Evolutionary conservation across 2,113 vertebrate genomes (phyloP).

Genomic region (Gulo gulo): DNA sequence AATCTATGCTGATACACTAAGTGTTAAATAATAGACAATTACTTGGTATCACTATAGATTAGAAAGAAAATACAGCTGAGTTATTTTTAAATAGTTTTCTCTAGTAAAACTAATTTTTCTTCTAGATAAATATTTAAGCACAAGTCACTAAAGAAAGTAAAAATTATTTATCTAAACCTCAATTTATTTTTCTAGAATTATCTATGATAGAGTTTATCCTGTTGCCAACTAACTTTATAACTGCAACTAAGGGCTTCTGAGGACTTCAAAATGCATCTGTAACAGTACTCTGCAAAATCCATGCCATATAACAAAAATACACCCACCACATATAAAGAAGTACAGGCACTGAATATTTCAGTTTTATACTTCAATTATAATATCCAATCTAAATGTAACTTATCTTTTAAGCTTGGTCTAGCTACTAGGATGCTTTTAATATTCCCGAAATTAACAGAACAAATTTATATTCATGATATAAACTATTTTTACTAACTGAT

Average conservation of each 20-base stretch:
- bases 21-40: not conserved
- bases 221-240: not conserved
- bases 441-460: not conserved
- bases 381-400: not conserved
- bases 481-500: not conserved
- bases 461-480: not conserved
- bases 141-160: not conserved
- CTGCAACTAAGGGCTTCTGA: not conserved
- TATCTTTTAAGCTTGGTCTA: not conserved
- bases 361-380: not conserved
- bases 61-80: not conserved
- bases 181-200: not conserved
- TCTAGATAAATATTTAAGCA: not conserved
- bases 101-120: not conserved
- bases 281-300: not conserved
- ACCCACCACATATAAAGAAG: not conserved
- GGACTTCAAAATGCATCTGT: not conserved
- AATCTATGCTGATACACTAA: not conserved
- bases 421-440: not conserved
- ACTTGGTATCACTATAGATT: not conserved
- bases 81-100: not conserved
- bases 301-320: not conserved
- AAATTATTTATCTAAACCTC: not conserved
- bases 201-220: not conserved
- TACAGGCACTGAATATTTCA: not conserved